Evolutionary conservation across 1,140 invertebrate species (phyloP), one percentile per base, ranked within the genome.

Genomic region (Drosophila carrolli): DNA sequence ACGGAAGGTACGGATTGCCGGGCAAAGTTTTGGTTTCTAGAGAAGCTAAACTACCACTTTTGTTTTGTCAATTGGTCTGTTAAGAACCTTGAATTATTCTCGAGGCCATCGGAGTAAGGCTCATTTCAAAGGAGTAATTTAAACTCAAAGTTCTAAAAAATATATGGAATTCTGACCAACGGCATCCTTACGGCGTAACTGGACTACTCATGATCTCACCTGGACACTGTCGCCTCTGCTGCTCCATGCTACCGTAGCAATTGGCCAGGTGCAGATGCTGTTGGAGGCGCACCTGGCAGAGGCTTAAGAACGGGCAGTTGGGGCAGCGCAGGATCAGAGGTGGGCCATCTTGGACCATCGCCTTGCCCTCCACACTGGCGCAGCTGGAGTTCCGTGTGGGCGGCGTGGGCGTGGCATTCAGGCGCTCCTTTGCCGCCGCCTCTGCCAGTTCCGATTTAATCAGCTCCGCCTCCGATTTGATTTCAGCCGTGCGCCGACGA

Each of bases 361-460:
- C 32, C 43, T 90, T 90, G 16, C 61, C 62, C 19, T 81, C 73
- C 38, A 60, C 48, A 41, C 67, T 81, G 7, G 68, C 56, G 27
- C 71, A 71, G 16, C 71, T 75, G 8, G 58, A 58, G 32, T 81
- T 76, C 4, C 50, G 35, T 2, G 79, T 78, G 2, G 88, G 91
- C 8, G 91, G 91, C 14, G 91, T 92, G 4, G 91, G 91, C 11
- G 91, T 91, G 7, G 81, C 75, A 70, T 90, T 91, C 13, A 58
- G 60, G 14, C 88, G 76, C 9, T 92, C 88, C 58, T 91, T 91
- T 7, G 79, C 74, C 4, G 82, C 82, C n/a, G 78, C 75, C 47
- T 83, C 84, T 5, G 91, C 73, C 43, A 65, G 68, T 62, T 92
- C 91, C 0, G 90, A 92, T 38, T 92, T 92, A 32, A 92, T 92